Evolutionary conservation across 1,140 invertebrate genomes (phyloP), one percentile per base, ranked within the genome.

Genomic region (Nephotettix cincticeps): DNA sequence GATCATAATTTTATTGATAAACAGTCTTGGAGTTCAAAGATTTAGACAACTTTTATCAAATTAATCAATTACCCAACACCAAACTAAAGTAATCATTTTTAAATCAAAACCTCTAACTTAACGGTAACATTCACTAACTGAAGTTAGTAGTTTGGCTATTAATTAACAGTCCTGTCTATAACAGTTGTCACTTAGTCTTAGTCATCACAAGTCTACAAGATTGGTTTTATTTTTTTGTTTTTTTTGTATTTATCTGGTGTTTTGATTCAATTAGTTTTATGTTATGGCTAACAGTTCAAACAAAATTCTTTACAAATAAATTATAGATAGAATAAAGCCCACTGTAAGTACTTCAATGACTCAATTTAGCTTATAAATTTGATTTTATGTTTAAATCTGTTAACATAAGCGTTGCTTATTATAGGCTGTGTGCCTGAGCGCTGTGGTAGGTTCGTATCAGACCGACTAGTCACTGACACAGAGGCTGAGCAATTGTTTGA

Each of bases 381-480:
- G 4, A 19, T 1, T 13, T 32, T 36, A 25, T 29, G 47, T 64
- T 43, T 47, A 21, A 21, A 19, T 71, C 14, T 2, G 77, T 23
- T n/a, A n/a, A n/a, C n/a, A n/a, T n/a, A n/a, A n/a, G n/a, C n/a
- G n/a, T n/a, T n/a, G n/a, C n/a, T n/a, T n/a, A n/a, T n/a, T n/a
- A n/a, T 66, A 84, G 87, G 86, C 6, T 95, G 93, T 79, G 79
- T 88, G 67, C 91, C 92, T 4, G 85, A 87, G 75, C 86, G 86
- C 77, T 96, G 93, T 84, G 91, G 91, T 6, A 84, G 93, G 77
- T 84, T 89, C 76, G 88, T 95, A 1, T 88, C 87, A 56, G 93
- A 96, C 80, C 87, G 86, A 76, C 78, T 95, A 27, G 83, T 95
- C 4, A 84, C 87, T 1, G 76, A 81, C 1, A 80, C 82, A 63